These are phyloP conservation scores for Plectus sambesii DNA, from an alignment of 1,140 invertebrate species.

Conservation along the genomic window DNA sequence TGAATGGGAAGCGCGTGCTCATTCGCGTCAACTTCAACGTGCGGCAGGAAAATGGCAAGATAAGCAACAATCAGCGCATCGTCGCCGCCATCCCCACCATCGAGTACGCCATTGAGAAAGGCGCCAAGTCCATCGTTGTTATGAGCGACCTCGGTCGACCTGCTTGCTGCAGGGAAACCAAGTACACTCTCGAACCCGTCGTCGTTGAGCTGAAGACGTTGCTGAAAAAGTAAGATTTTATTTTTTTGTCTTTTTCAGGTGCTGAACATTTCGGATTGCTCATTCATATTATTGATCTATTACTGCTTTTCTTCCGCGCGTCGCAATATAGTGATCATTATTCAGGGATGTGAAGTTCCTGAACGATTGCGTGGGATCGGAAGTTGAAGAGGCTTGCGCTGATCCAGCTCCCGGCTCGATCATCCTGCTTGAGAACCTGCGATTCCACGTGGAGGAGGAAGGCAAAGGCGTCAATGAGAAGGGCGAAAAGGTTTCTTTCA, in stretches of 20 bases:
- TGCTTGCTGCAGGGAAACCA: conserved; percentile 69
- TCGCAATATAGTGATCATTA: no score
- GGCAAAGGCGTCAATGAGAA: conserved; percentile 83
- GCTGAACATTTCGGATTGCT: no score
- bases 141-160: conserved; percentile 96
- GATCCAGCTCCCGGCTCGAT: conserved; percentile 73
- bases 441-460: conserved; percentile 95
- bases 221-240: conserved; percentile 61
- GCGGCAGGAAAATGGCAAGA: conserved; percentile 87
- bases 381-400: conserved; percentile 77
- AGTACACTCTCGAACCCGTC: conserved; percentile 82
- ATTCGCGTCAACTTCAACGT: conserved; percentile 92
- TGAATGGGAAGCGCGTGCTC: conserved; percentile 47
- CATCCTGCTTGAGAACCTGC: conserved; percentile 87
- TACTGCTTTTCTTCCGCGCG: no score
- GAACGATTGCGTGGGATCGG: conserved; percentile 78
- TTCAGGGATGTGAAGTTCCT: conserved; percentile 71
- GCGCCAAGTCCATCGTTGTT: conserved; percentile 83
- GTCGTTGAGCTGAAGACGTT: conserved; percentile 76
- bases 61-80: conserved; percentile 95
- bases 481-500: conserved; percentile 82
- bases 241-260: no score
- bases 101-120: conserved; percentile 77
- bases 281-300: not conserved
- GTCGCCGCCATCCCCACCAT: conserved; percentile 86